Percentiles rank a stretch among this genome's conserved stretches.
These are phyloP conservation scores for Carabus problematicus DNA, from an alignment of 2,888 invertebrate species.

Conservation along the genomic window DNA sequence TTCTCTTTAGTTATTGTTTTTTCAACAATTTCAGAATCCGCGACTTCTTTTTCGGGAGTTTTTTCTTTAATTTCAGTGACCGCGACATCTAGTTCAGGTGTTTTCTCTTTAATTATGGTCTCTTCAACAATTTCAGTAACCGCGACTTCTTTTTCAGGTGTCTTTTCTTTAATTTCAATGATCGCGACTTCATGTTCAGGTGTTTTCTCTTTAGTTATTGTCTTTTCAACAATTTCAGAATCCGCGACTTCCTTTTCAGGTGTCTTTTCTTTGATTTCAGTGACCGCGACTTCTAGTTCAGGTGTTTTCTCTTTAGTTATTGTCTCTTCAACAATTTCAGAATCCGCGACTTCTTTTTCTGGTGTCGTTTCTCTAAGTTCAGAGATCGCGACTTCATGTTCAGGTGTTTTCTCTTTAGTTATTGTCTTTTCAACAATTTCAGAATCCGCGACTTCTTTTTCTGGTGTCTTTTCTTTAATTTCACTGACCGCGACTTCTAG, in stretches of 20 bases:
- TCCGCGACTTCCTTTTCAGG: slow-evolving; percentile 3
- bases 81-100: neutral
- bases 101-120: neutral
- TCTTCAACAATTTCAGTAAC: neutral
- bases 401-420: slow-evolving; percentile 1
- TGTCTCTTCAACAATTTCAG: neutral
- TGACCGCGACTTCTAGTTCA: neutral
- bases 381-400: neutral
- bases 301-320: slow-evolving; percentile 5
- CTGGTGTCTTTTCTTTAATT: slow-evolving; percentile 1
- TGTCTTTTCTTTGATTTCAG: neutral
- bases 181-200: slow-evolving; percentile 42
- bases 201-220: neutral
- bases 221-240: slow-evolving; percentile 12
- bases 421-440: neutral
- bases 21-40: neutral
- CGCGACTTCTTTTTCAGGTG: slow-evolving; percentile 45
- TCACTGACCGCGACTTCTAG: slow-evolving; percentile 7
- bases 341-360: slow-evolving; percentile 11
- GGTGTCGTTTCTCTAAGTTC: slow-evolving; percentile 2
- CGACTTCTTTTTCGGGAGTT: neutral
- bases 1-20: neutral
- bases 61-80: neutral
- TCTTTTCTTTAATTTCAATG: slow-evolving; percentile 44
- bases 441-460: neutral